Conservation (phyloP, 2,113 vertebrate species). For the Melanotaenia duboulayi region DNA sequence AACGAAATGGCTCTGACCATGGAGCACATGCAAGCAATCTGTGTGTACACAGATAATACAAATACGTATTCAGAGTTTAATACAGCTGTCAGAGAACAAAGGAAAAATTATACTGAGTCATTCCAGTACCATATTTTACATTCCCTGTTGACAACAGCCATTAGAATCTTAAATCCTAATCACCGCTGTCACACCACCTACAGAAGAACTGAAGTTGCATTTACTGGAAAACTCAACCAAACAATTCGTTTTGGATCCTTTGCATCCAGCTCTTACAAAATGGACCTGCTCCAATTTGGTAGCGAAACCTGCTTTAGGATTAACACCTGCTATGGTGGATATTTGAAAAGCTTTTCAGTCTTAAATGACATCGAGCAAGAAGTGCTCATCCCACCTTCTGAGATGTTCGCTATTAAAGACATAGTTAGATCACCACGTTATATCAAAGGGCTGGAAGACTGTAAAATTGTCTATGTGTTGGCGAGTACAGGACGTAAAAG, state of each 20-base stretch:
- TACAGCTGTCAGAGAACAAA: neutral
- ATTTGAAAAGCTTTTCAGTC: too few relatives aligned
- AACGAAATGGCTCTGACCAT: neutral
- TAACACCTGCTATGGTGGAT: neutral
- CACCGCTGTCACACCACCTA: neutral
- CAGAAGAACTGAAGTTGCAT: neutral
- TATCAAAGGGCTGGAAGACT: neutral
- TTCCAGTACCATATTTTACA: constrained; percentile 22
- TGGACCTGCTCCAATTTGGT: neutral
- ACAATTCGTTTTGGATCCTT: constrained; percentile 14
- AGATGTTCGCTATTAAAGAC: neutral
- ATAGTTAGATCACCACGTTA: neutral
- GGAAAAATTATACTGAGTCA: neutral
- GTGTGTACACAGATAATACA: constrained; percentile 9
- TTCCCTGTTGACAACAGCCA: constrained; percentile 12
- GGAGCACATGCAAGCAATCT: constrained; percentile 8
- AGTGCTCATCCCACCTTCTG: too few relatives aligned
- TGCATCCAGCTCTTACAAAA: neutral
- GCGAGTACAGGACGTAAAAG: neutral
- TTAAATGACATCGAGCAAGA: too few relatives aligned
- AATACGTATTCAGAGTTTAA: neutral
- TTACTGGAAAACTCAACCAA: neutral
- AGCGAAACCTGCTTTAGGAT: constrained; percentile 41
- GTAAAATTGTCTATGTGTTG: neutral
- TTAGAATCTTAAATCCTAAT: neutral